Evolutionary conservation across 2,888 invertebrate genomes (phyloP), one percentile per base, ranked within the genome.

Genomic region (Agriopis aurantiaria): DNA sequence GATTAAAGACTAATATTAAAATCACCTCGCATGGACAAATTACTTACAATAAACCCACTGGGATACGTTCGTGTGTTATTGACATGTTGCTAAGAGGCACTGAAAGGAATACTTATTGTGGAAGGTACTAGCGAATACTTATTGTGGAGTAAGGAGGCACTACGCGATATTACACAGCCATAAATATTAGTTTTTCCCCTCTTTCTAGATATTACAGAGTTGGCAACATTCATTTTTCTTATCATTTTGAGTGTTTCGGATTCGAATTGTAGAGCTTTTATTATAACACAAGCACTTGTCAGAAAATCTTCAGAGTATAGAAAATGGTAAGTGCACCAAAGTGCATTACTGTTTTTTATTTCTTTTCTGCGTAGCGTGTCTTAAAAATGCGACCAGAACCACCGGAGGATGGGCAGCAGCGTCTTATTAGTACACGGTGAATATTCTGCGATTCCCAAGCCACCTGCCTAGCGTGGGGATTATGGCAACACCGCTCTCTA

Each of bases 11-110:
- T 33, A 5, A n/a, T 48, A 48, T 48, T 48, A 48, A 12, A n/a
- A 43, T 11, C 56, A 17, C 17, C 49, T 43, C 51, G 46, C 46
- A 53, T 59, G 52, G 52, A 59, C 65, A 59, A 48, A 59, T 43
- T 52, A 65, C 40, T 33, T 11, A 11, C n/a, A 8, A 43, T 7
- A 40, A 33, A 7, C 52, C 65, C 59, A 8, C 65, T 33, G 52
- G 52, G 52, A 51, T 66, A 60, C 57, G 56, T 64, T n/a, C 8
- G 64, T 41, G 8, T 65, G 67, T 61, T 67, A 67, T 67, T 67
- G 67, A 67, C 67, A 67, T 67, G 67, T 67, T 61, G 33, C 46
- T 66, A 66, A 60, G 56, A 67, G 56, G 11, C 55, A n/a, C 49
- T 56, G 61, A 56, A 49, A 56, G 43, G 61, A 41, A 48, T 59